Conservation (phyloP, 2,797 vertebrate genomes). For the Pogonophryne albipinna region DNA sequence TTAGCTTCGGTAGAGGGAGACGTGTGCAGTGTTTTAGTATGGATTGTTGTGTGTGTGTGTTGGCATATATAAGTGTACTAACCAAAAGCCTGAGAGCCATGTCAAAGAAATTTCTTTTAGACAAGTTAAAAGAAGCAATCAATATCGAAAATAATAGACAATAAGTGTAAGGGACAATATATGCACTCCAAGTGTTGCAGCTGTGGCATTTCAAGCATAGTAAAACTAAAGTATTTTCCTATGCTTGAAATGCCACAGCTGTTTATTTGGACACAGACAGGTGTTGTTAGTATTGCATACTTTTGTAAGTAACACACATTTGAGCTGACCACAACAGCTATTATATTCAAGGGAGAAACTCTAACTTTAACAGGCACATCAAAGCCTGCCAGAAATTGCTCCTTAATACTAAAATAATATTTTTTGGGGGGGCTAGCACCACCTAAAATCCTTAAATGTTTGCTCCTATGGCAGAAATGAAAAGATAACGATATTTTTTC, state of each 20-base stretch:
- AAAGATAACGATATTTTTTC: not conserved
- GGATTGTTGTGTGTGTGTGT: conserved; percentile 4
- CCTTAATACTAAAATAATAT: conserved; percentile 12
- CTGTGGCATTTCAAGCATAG: not conserved
- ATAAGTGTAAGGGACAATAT: too few species aligned
- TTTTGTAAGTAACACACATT: not conserved
- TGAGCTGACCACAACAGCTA: conserved; percentile 11
- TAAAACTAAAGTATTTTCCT: not conserved
- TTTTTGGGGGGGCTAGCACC: not conserved
- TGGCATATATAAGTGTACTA: not conserved
- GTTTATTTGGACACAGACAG: too few species aligned
- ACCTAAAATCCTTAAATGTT: not conserved
- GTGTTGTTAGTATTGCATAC: not conserved
- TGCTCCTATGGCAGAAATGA: not conserved
- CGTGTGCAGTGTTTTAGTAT: conserved; percentile 50
- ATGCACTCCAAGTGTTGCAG: too few species aligned
- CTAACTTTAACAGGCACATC: conserved; percentile 11
- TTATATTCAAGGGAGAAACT: not conserved
- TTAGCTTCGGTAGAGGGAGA: conserved; percentile 50
- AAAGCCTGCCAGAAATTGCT: conserved; percentile 7
- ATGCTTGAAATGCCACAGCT: too few species aligned
- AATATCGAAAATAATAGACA: too few species aligned
- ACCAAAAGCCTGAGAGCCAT: too few species aligned
- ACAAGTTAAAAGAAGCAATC: too few species aligned
- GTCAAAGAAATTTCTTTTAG: too few species aligned